phyloP scores from a whole-genome alignment of 2,113 vertebrate genomes.

The Oceanodroma tethys region DNA sequence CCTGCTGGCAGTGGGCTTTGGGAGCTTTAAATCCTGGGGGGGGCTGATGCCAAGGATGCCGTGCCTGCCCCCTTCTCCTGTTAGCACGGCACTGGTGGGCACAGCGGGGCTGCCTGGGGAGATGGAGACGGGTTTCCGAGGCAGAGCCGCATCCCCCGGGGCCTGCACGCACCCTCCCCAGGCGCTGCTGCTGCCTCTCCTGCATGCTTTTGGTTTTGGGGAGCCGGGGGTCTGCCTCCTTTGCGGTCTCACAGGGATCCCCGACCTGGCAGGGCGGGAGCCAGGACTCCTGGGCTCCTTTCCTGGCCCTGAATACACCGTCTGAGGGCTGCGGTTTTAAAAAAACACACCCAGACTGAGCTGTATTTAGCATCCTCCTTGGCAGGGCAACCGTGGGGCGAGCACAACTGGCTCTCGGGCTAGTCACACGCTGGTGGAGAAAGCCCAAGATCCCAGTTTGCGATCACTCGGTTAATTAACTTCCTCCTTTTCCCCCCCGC shows the following conservation, averaged over 20 bases:
- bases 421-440: not conserved
- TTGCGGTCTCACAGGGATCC: not conserved
- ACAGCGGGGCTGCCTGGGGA: not conserved
- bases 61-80: rapidly evolving
- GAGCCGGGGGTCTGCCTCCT: not conserved
- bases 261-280: not conserved
- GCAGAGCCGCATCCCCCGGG: not conserved
- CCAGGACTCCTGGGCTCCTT: not conserved
- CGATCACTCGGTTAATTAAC: not conserved
- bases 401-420: not conserved
- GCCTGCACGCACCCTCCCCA: not conserved
- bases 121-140: not conserved
- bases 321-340: not conserved
- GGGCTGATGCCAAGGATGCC: not conserved
- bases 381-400: not conserved
- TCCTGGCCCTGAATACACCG: not conserved
- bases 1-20: not conserved
- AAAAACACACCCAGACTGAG: not conserved
- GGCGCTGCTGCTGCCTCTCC: not conserved
- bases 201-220: not conserved
- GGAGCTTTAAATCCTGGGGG: not conserved
- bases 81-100: not conserved
- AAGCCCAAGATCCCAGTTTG: not conserved
- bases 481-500: not conserved
- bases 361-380: not conserved